phyloP scores from a whole-genome alignment of 2,888 invertebrate species.

The Opisthograptis luteolata region DNA sequence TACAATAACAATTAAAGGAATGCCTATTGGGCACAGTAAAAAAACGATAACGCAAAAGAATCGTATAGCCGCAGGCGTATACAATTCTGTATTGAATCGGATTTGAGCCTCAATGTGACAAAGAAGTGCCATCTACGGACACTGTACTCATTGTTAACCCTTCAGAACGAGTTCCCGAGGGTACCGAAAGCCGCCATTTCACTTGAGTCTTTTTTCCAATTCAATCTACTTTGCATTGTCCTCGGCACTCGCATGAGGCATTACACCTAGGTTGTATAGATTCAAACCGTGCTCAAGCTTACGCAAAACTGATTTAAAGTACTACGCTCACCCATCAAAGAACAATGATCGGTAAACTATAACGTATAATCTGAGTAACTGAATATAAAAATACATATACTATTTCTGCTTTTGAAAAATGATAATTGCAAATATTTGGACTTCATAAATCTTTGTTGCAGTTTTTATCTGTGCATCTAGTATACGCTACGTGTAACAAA shows the following conservation, averaged over 20 bases:
- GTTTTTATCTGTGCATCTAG: no score
- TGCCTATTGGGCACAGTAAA: no score
- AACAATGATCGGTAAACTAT: no score
- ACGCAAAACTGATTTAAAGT: neutral
- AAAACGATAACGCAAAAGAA: constrained; percentile 7
- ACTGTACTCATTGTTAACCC: constrained; percentile 73
- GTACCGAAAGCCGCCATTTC: constrained; percentile 75
- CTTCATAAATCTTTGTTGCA: no score
- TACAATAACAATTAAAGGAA: no score
- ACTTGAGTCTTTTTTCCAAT: constrained; percentile 80
- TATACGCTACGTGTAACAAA: no score
- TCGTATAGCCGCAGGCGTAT: constrained; percentile 13
- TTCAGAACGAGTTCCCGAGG: constrained; percentile 65
- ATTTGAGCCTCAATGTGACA: constrained; percentile 39
- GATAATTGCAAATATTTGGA: no score
- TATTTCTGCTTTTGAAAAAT: no score
- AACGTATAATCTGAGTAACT: no score
- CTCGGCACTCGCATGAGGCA: constrained; percentile 80
- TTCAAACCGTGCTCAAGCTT: constrained; percentile 5
- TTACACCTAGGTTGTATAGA: constrained; percentile 68
- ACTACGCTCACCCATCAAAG: neutral
- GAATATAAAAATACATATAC: no score
- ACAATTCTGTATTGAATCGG: constrained; percentile 31
- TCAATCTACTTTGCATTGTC: constrained; percentile 84
- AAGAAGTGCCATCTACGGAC: constrained; percentile 57